phyloP scores from a whole-genome alignment of 2,113 vertebrate genomes.

The Nothobranchius kuhntae region DNA sequence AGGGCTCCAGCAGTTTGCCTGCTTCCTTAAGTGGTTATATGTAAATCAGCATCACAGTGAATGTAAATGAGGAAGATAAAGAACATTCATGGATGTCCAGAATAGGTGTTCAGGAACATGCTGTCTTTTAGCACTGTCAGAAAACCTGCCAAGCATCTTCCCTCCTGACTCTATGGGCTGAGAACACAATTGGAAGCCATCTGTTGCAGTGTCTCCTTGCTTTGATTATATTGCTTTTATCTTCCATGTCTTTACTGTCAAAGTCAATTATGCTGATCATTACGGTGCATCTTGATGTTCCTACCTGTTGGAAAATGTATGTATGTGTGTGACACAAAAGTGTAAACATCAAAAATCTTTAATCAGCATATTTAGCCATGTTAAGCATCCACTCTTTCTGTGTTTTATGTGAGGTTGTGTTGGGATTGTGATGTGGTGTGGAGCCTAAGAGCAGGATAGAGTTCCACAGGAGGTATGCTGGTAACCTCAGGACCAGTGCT shows the following conservation, averaged over 20 bases:
- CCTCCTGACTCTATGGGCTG: conserved; percentile 30
- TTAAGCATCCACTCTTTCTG: too few relatives aligned
- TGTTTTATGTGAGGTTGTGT: too few relatives aligned
- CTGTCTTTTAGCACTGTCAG: conserved; percentile 49
- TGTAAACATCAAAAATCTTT: too few relatives aligned
- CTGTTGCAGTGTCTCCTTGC: conserved; percentile 31
- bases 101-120: conserved; percentile 56
- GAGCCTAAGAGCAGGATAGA: too few relatives aligned
- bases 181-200: conserved; percentile 47
- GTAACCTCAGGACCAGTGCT: too few relatives aligned
- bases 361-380: too few relatives aligned
- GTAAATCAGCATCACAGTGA: conserved; percentile 50
- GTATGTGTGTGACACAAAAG: too few relatives aligned
- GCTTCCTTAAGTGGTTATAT: conserved; percentile 22
- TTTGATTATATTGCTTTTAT: conserved; percentile 18
- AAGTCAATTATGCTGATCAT: neutral
- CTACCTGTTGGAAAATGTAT: neutral
- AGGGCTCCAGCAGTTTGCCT: conserved; percentile 1
- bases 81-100: conserved; percentile 31
- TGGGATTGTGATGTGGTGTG: too few relatives aligned
- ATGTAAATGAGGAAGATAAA: conserved; percentile 47
- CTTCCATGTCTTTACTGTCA: conserved; percentile 10
- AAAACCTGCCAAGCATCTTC: conserved; percentile 60
- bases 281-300: neutral
- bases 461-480: too few relatives aligned